Evolutionary conservation across 1,140 invertebrate species (phyloP).

Genomic region (Caenorhabditis brenneri): DNA sequence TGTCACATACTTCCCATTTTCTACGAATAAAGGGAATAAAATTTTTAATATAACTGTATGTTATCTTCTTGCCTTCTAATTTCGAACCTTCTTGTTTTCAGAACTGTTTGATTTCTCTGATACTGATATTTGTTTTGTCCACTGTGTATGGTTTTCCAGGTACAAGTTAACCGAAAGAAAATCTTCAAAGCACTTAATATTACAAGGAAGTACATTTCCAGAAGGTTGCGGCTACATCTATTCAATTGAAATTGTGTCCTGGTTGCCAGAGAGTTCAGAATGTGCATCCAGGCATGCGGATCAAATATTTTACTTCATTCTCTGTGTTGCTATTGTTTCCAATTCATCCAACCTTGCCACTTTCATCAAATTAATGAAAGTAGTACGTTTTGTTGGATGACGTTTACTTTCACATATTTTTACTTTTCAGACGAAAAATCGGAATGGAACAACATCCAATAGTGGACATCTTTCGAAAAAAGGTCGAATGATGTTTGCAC

Average conservation of each 20-base stretch:
- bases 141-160: background rate
- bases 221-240: slow-evolving; percentile 16
- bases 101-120: background rate
- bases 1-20: slow-evolving; percentile 20
- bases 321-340: background rate
- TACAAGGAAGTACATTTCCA: slow-evolving; percentile 12
- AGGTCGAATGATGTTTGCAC: background rate
- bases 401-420: background rate
- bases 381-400: background rate
- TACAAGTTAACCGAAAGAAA: background rate
- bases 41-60: background rate
- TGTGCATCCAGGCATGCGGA: background rate
- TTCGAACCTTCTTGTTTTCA: background rate
- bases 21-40: background rate
- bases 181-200: background rate
- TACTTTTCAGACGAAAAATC: background rate
- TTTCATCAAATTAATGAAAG: background rate
- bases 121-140: background rate
- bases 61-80: background rate
- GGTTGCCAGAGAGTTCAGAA: background rate
- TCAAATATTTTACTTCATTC: background rate
- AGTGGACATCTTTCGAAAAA: background rate
- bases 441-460: background rate
- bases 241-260: background rate
- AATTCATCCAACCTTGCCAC: background rate